These are phyloP conservation scores for Pegoplata infirma DNA, from an alignment of 2,888 invertebrate genomes.

Conservation along the genomic window DNA sequence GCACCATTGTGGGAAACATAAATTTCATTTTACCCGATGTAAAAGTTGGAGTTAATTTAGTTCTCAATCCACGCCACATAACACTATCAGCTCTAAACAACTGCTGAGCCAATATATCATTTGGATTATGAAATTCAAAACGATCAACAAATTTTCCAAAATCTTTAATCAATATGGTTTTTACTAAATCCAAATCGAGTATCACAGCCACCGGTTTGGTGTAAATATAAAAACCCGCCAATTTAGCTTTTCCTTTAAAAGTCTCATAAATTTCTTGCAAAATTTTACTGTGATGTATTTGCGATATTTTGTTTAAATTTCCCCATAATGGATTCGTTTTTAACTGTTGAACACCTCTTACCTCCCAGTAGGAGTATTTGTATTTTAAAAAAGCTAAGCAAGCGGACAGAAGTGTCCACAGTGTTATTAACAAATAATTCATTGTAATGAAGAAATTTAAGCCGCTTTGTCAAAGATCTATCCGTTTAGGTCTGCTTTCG, in stretches of 20 bases:
- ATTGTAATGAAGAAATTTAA: too few species aligned
- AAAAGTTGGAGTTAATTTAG: constrained; percentile 78
- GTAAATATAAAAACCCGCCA: constrained; percentile 71
- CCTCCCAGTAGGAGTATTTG: constrained; percentile 69
- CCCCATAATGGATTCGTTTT: constrained; percentile 66
- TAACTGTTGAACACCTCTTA: constrained; percentile 65
- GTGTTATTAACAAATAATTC: constrained; percentile 62
- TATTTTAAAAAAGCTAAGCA: constrained; percentile 64
- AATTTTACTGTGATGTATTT: constrained; percentile 63
- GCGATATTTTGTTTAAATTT: constrained; percentile 64
- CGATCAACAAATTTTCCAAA: constrained; percentile 76
- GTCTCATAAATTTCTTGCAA: constrained; percentile 68
- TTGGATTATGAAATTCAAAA: constrained; percentile 64
- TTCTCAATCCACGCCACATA: constrained; percentile 78
- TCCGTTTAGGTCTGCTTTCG: too few species aligned
- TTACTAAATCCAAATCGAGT: constrained; percentile 73
- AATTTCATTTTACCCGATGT: constrained; percentile 79
- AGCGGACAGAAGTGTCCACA: constrained; percentile 58
- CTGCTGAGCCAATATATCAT: constrained; percentile 72
- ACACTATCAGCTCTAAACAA: constrained; percentile 73
- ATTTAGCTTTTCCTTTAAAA: constrained; percentile 65
- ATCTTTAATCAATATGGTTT: constrained; percentile 75
- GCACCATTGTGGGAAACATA: constrained; percentile 76
- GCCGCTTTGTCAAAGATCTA: too few species aligned
- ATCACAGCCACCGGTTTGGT: constrained; percentile 67